Conservation (phyloP, 2,888 invertebrate genomes). For the Ophion costatus region DNA sequence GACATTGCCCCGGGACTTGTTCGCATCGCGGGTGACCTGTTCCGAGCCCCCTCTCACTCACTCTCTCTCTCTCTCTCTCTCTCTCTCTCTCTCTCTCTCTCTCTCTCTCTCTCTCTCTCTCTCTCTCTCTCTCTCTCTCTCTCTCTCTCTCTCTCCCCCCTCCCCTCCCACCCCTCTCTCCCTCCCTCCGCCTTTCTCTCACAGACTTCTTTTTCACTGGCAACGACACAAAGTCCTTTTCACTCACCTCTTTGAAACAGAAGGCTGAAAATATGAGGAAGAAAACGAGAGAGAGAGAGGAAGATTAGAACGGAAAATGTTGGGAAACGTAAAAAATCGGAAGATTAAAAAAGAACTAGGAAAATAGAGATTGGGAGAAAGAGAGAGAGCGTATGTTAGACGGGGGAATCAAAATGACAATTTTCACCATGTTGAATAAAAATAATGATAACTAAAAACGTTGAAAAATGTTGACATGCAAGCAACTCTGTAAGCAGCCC, state of each 20-base stretch:
- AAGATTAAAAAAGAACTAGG: slow-evolving; percentile 37
- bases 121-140: slow-evolving; percentile 14
- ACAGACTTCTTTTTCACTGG: slow-evolving; percentile 34
- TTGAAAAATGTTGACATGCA: no score
- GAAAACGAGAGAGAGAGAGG: no score
- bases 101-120: slow-evolving; percentile 34
- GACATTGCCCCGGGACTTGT: slow-evolving; percentile 56
- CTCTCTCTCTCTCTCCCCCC: slow-evolving; percentile 1
- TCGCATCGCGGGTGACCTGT: slow-evolving; percentile 61
- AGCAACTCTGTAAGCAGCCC: no score
- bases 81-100: slow-evolving; percentile 17
- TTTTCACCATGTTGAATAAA: no score
- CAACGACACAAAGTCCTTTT: slow-evolving; percentile 51
- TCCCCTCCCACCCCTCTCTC: slow-evolving; percentile 27
- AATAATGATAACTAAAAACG: no score
- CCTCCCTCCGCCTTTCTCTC: slow-evolving; percentile 1
- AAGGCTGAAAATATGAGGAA: not conserved
- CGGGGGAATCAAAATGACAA: no score
- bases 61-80: not conserved
- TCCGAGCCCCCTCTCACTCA: slow-evolving; percentile 33
- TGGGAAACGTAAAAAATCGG: slow-evolving; percentile 37
- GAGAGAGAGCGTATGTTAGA: slow-evolving; percentile 28
- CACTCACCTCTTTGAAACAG: slow-evolving; percentile 47
- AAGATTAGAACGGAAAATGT: no score
- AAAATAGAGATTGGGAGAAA: slow-evolving; percentile 18